Evolutionary conservation across 2,797 vertebrate genomes (phyloP), one percentile per base, ranked within the genome.

Genomic region (Todus mexicanus): DNA sequence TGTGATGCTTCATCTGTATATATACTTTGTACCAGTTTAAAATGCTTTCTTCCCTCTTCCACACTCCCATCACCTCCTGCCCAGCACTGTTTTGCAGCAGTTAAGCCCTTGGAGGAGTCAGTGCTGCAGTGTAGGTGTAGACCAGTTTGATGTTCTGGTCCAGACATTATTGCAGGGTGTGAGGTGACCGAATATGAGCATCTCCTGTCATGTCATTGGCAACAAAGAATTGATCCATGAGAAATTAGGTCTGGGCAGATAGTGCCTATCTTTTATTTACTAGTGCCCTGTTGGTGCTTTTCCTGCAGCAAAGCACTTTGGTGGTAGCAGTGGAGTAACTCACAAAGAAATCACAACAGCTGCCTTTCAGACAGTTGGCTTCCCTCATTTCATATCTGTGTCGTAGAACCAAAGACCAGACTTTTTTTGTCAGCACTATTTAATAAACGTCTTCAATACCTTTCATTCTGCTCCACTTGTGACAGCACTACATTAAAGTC

Each of bases 311-410:
- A 45, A 65, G 35, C 5, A 1, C 23, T 45, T 48, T 1, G 2
- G 16, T 43, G 21, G 15, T 45, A 23, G 43, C 0, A 0, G 37
- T 47, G 23, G 6, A 2, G 2, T 42, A 64, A 42, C 23, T 60
- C 18, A 1, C 1, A 3, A 63, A 42, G 59, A 81, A 81, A 8
- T 64, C 11, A 11, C 57, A 85, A 78, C 63, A 65, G 37, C 56
- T 85, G n/a, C 33, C 35, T 7, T 16, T 61, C 50, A 85, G 29
- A 23, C 2, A 2, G 4, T 26, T 60, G 69, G 47, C 54, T 81
- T 71, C n/a, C 7, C 10, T 43, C 10, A 4, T 57, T 90, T 89
- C 73, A 40, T 43, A 78, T 38, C 26, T 0, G 0, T 48, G n/a
- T 26, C 6, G 4, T 37, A 61, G 35, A 84, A 72, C 29, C 48